Evolutionary conservation across 1,140 invertebrate species (phyloP), one percentile per base, ranked within the genome.

Genomic region (Homalodisca vitripennis): DNA sequence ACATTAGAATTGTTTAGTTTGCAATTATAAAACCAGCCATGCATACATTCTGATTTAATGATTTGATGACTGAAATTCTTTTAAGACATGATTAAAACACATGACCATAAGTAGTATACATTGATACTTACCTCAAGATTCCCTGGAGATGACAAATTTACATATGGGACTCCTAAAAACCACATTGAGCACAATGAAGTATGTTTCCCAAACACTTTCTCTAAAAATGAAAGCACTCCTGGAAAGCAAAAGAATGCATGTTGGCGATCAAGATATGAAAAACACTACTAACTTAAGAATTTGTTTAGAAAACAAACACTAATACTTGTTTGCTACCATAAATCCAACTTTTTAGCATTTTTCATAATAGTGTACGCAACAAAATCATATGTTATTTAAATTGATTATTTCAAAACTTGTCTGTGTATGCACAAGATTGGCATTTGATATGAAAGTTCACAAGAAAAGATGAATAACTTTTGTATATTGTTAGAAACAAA

Each of bases 71-170:
- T 20, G 22, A 51, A 51, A 14, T 20, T 12, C 17, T 51, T 3
- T 51, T 51, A 51, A 51, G 14, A 20, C 14, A 20, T 51, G 2
- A 3, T 20, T 12, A 3, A 3, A 14, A 27, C 14, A 10, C 6
- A 27, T 60, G 12, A 29, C 10, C 1, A 6, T 30, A 60, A 24
- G 12, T 13, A 12, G 6, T 29, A 10, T 30, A 13, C 24, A 27
- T 27, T 51, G 26, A 53, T 60, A 27, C 55, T 60, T 27, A 60
- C 55, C n/a, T 60, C 55, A 27, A 60, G 6, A 29, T 60, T 60
- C 10, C 29, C 55, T 6, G 55, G 55, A 22, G 55, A 60, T 10
- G 12, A 6, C 3, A 60, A 10, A 27, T 30, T 27, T 6, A 13
- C 14, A 60, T 60, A 27, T 27, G 55, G 24, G 14, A 26, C 12